Evolutionary conservation across 2,113 vertebrate species (phyloP), one percentile per base, ranked within the genome.

Genomic region (Cryptomyrus ogoouensis): DNA sequence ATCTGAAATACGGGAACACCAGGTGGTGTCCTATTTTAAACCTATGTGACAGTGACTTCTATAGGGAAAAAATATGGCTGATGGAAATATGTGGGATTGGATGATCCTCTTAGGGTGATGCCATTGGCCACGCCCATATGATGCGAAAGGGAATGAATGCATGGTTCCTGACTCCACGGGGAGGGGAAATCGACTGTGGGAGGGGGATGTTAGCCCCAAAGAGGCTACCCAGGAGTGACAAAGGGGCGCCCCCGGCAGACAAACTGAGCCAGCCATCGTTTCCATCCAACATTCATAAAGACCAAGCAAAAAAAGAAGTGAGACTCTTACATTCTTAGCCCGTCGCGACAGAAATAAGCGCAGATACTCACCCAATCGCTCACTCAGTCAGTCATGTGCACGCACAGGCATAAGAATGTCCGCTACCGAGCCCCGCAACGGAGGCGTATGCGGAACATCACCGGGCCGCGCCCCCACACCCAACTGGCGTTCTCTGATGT

Each of bases 191-290:
- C 24, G n/a, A 86, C 83, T 58, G n/a, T 17, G 80, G 27, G 56
- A 39, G 85, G 91, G 83, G 90, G 87, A 87, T 15, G 19, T 83
- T 80, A 91, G 49, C 44, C 88, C 91, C 93, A 92, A 91, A 93
- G 92, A 47, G 49, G 49, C 21, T n/a, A 24, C 27, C 19, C 13
- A 17, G 21, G 27, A 12, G 24, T 62, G 52, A 62, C 52, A 12
- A 35, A 31, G 88, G 90, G 89, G 88, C 66, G 91, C 88, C 91
- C 93, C 94, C 93, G 92, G 90, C 91, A 93, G 93, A 94, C 93
- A 94, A 93, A 93, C 84, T 84, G 87, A 93, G 92, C 92, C 92
- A 90, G 52, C 46, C 62, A 47, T 80, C 91, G 92, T 94, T 90
- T 92, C 87, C 58, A 56, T 46, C 47, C 74, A 89, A 88, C 88